Conservation (phyloP, 2,797 vertebrate species). For the Choloepus didactylus region DNA sequence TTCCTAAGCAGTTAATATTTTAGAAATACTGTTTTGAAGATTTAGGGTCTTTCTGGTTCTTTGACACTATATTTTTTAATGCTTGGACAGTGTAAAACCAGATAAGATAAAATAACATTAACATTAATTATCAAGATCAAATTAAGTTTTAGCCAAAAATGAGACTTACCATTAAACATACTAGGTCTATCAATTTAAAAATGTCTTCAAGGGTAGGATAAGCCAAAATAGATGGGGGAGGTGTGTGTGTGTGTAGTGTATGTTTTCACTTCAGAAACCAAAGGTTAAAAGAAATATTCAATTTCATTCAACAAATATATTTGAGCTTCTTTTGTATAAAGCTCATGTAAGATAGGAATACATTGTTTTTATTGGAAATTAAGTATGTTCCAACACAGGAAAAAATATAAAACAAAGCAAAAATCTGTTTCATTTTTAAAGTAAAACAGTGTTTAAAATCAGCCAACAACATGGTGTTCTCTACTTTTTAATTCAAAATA, state of each 20-base stretch:
- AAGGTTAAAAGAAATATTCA: not conserved
- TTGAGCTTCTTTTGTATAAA: not conserved
- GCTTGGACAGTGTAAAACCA: not conserved
- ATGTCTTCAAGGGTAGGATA: not conserved
- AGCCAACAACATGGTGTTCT: not conserved
- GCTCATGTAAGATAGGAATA: not conserved
- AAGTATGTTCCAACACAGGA: not conserved
- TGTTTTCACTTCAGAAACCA: conserved; percentile 42
- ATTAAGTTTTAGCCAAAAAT: not conserved
- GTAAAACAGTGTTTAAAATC: not conserved
- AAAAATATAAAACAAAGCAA: not conserved
- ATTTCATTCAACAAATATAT: conserved; percentile 29
- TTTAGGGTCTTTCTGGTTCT: not conserved
- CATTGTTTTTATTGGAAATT: not conserved
- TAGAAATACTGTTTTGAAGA: not conserved
- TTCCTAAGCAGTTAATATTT: not conserved
- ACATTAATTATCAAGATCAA: not conserved
- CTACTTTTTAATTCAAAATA: not conserved
- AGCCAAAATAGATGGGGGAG: not conserved
- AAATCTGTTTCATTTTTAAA: not conserved
- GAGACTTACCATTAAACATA: not conserved
- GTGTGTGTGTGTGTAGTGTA: not conserved
- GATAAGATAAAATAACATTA: not conserved
- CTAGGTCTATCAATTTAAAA: not conserved
- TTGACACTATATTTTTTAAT: not conserved